These are phyloP conservation scores for Girardia tigrina DNA, from an alignment of 2,888 invertebrate species.

Conservation along the genomic window DNA sequence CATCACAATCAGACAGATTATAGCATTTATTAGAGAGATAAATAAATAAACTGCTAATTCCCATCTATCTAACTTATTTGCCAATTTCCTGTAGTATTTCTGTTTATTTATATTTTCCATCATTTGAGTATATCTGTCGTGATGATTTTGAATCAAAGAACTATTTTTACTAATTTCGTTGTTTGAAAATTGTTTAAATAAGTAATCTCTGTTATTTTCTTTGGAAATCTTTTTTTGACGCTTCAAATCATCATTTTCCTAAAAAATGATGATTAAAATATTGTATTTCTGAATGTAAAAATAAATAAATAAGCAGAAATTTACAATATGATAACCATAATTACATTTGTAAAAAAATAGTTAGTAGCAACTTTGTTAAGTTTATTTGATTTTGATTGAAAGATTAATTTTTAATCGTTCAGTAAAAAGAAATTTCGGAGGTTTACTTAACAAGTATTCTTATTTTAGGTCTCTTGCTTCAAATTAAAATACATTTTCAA, in stretches of 20 bases:
- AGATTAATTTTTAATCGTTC: no score
- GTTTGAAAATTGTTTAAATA: neutral
- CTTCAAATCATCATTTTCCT: neutral
- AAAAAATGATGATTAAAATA: no score
- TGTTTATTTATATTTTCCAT: neutral
- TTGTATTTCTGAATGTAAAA: no score
- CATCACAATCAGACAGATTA: slow-evolving; percentile 30
- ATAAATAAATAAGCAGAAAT: no score
- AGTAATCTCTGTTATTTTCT: neutral
- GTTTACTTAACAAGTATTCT: no score
- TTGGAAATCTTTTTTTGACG: neutral
- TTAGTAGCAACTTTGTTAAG: no score
- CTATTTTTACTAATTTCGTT: neutral
- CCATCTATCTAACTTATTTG: slow-evolving; percentile 10
- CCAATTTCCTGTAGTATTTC: slow-evolving; percentile 11
- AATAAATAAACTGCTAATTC: slow-evolving; percentile 30
- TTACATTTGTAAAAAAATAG: no score
- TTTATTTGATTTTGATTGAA: no score
- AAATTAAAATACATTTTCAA: no score
- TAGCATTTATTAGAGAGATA: slow-evolving; percentile 30
- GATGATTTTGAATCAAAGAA: neutral
- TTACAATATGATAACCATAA: no score
- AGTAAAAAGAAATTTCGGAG: no score
- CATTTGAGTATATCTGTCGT: neutral
- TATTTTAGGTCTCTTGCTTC: no score